Conservation (phyloP, 2,113 vertebrate species). For the Genyomyrus donnyi region DNA sequence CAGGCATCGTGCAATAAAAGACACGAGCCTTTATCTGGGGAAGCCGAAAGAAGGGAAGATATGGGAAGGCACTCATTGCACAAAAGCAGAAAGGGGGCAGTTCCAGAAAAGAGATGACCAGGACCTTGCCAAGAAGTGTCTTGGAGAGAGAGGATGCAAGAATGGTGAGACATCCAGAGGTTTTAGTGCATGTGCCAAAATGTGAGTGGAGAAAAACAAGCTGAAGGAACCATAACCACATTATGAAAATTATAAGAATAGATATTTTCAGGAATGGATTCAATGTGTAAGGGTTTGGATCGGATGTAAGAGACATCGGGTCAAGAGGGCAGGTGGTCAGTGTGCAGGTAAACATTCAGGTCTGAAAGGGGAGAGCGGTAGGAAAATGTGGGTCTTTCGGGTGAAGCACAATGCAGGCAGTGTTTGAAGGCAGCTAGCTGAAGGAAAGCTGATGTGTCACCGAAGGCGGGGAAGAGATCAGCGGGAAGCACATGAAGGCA, state of each 20-base stretch:
- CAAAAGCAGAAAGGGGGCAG: neutral
- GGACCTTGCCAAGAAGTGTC: neutral
- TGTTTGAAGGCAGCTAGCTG: neutral
- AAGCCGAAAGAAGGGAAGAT: neutral
- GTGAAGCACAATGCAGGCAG: neutral
- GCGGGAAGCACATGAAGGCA: neutral
- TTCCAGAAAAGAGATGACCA: neutral
- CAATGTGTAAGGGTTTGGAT: neutral
- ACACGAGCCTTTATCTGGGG: neutral
- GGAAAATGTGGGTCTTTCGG: neutral
- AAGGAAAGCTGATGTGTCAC: neutral
- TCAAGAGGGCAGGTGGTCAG: neutral
- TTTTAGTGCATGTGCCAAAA: neutral
- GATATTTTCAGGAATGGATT: neutral
- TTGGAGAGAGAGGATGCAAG: neutral
- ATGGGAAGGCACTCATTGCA: neutral
- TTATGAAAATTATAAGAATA: neutral
- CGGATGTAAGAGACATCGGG: neutral
- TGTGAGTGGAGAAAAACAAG: neutral
- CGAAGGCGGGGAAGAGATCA: neutral
- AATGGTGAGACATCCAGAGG: neutral
- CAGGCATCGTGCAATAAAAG: neutral
- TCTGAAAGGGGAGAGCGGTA: neutral
- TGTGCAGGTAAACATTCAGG: neutral
- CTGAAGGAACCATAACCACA: neutral